Percentiles rank a stretch among this genome's conserved stretches.
Conservation (phyloP, 2,888 invertebrate species). For the Andrena bicolor region DNA sequence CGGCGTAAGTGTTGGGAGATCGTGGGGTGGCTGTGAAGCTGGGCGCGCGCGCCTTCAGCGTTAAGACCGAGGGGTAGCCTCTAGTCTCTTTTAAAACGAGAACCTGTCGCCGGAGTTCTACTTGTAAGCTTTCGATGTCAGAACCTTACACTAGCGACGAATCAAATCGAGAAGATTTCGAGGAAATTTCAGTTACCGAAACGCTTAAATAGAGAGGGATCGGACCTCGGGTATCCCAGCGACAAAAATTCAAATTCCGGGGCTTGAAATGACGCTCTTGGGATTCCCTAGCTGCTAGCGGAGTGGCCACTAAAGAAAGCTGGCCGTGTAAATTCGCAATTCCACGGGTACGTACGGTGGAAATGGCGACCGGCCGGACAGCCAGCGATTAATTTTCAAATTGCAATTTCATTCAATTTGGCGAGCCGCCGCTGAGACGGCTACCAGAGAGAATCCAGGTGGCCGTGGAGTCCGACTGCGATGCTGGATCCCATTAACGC, state of each 20-base stretch:
- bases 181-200: too few relatives aligned
- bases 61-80: too few relatives aligned
- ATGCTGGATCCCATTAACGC: conserved; percentile 67
- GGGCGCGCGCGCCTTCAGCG: neutral
- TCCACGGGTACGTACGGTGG: conserved; percentile 35
- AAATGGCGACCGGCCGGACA: conserved; percentile 43
- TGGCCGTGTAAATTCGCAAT: conserved; percentile 44
- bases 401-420: conserved; percentile 74
- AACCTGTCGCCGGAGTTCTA: too few relatives aligned
- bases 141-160: too few relatives aligned
- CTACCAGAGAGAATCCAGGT: conserved; percentile 48
- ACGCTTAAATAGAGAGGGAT: too few relatives aligned
- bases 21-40: too few relatives aligned
- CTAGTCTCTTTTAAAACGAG: too few relatives aligned
- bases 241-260: neutral
- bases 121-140: too few relatives aligned
- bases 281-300: neutral
- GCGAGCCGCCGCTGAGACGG: conserved; percentile 59
- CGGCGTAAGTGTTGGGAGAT: neutral
- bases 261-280: neutral
- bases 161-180: too few relatives aligned
- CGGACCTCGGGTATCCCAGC: neutral
- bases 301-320: conserved; percentile 21
- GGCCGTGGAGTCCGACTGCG: conserved; percentile 56
- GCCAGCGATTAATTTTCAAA: conserved; percentile 71